Evolutionary conservation across 1,140 invertebrate genomes (phyloP).

Genomic region (Polyergus mexicanus): DNA sequence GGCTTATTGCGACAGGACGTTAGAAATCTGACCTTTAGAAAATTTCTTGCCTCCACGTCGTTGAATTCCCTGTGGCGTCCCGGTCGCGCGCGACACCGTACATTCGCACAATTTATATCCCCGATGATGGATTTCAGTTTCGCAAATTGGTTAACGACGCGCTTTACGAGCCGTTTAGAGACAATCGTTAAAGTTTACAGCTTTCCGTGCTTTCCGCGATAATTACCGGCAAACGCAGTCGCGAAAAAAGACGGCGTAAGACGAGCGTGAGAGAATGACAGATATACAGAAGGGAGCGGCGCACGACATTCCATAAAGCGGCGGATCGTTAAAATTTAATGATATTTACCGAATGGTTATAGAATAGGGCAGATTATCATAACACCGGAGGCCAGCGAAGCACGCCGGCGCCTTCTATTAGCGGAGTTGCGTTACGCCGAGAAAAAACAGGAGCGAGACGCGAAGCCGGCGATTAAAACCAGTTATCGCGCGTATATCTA

Average conservation of each 20-base stretch:
- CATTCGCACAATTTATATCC: conserved; percentile 25
- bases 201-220: conserved; percentile 57
- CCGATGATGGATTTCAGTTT: conserved; percentile 56
- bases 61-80: not conserved
- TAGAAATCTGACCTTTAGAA: conserved; percentile 17
- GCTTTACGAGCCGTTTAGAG: conserved; percentile 60
- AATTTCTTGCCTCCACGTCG: not conserved
- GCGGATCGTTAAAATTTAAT: conserved; percentile 74
- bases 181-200: conserved; percentile 59
- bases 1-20: not conserved
- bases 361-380: conserved; percentile 74
- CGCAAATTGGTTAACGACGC: conserved; percentile 30
- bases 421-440: conserved; percentile 14
- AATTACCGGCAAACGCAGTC: conserved; percentile 13
- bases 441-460: conserved; percentile 41
- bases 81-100: not conserved
- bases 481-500: conserved; percentile 54
- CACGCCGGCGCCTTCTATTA: conserved; percentile 54
- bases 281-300: conserved; percentile 54
- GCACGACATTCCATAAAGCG: conserved; percentile 48
- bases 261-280: not conserved
- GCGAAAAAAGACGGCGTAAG: not conserved
- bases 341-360: conserved; percentile 70
- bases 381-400: conserved; percentile 57
- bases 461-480: conserved; percentile 68